Percentiles rank a stretch among this genome's conserved stretches.
phyloP scores from a whole-genome alignment of 2,113 vertebrate species.

The Nematolebias whitei region DNA sequence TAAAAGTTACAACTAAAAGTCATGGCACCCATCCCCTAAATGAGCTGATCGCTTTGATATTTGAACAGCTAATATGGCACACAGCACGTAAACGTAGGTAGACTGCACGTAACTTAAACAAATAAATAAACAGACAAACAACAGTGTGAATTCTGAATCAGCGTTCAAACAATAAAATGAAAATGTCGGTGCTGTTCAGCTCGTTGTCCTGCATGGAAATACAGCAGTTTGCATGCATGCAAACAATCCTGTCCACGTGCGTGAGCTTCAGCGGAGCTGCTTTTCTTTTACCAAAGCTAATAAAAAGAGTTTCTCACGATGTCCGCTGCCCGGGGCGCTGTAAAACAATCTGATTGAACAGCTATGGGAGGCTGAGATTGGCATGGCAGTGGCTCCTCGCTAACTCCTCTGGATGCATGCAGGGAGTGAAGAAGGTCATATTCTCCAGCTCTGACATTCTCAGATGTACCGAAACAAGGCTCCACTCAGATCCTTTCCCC shows the following conservation, averaged over 20 bases:
- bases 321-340: conserved; percentile 67
- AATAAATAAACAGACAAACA: background rate
- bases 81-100: too few relatives aligned
- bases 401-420: conserved; percentile 39
- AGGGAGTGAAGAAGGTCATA: conserved; percentile 57
- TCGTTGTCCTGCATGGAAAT: conserved; percentile 11
- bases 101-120: too few relatives aligned
- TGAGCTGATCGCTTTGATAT: too few relatives aligned
- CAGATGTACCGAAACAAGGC: conserved; percentile 26
- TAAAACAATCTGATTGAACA: conserved; percentile 76
- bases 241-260: conserved; percentile 38
- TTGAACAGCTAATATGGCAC: too few relatives aligned
- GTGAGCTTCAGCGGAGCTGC: conserved; percentile 46
- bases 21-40: too few relatives aligned
- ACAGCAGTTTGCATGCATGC: conserved; percentile 18
- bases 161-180: background rate
- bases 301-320: conserved; percentile 62
- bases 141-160: background rate
- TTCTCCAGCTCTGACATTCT: conserved; percentile 46
- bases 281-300: conserved; percentile 60
- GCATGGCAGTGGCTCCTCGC: conserved; percentile 55
- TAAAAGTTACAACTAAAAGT: too few relatives aligned
- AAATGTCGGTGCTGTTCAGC: background rate
- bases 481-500: conserved; percentile 12
- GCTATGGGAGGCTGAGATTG: conserved; percentile 67